Evolutionary conservation across 2,888 invertebrate genomes (phyloP).

Genomic region (Harpalus rufipes): DNA sequence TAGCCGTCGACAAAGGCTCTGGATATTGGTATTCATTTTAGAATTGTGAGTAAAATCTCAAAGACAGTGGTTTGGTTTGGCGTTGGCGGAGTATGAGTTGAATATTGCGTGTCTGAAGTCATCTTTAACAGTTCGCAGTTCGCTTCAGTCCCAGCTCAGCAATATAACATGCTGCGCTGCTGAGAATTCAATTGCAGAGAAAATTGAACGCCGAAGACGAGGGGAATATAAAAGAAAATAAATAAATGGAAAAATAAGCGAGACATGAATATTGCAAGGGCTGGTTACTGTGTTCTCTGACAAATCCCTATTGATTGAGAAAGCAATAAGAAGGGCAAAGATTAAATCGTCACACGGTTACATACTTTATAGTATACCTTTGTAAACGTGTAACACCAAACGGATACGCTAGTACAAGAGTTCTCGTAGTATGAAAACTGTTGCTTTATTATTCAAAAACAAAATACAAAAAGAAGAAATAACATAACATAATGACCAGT

Average conservation of each 20-base stretch:
- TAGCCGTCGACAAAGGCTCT: neutral
- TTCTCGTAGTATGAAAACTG: too few species aligned
- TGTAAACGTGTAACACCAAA: too few species aligned
- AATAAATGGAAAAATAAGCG: conserved; percentile 55
- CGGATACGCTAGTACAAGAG: too few species aligned
- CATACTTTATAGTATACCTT: too few species aligned
- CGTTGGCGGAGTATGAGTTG: neutral
- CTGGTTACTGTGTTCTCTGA: conserved; percentile 38
- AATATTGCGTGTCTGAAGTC: conserved; percentile 43
- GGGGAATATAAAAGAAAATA: conserved; percentile 54
- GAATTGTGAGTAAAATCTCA: neutral
- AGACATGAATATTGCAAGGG: conserved; percentile 44
- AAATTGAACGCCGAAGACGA: conserved; percentile 50
- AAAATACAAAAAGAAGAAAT: too few species aligned
- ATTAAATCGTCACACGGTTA: conserved; percentile 1
- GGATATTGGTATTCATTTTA: neutral
- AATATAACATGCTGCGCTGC: conserved; percentile 35
- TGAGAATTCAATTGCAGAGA: conserved; percentile 46
- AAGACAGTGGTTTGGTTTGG: neutral
- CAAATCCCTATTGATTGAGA: conserved; percentile 59
- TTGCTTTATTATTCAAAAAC: too few species aligned
- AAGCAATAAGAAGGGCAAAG: neutral
- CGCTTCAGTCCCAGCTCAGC: conserved; percentile 4
- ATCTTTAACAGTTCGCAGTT: conserved; percentile 52
- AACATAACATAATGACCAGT: too few species aligned